Conservation (phyloP, 2,113 vertebrate genomes). For the Sakesphorus luctuosus region DNA sequence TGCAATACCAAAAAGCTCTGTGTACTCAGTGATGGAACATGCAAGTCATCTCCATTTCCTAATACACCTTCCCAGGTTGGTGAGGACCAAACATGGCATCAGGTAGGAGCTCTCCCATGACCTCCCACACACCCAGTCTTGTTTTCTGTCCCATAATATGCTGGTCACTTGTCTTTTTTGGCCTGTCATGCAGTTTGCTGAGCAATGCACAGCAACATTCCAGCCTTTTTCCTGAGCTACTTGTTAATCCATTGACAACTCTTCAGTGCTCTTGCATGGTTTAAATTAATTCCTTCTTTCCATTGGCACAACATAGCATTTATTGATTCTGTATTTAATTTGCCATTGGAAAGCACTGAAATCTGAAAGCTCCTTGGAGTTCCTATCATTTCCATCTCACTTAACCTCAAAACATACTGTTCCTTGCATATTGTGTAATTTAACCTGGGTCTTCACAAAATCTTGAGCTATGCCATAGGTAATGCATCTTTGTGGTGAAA, state of each 20-base stretch:
- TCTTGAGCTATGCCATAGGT: not conserved
- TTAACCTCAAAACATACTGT: not conserved
- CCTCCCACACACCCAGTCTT: rapidly evolving
- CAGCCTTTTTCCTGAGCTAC: not conserved
- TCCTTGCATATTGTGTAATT: not conserved
- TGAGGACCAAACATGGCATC: not conserved
- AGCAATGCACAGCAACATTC: not conserved
- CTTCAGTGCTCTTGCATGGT: not conserved
- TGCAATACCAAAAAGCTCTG: not conserved
- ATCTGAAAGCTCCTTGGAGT: not conserved
- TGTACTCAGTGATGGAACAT: rapidly evolving
- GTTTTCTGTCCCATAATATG: not conserved
- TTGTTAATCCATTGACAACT: not conserved
- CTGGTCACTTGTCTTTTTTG: not conserved
- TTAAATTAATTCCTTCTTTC: not conserved
- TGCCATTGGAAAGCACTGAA: not conserved
- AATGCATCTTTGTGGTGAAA: not conserved
- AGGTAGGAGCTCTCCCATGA: not conserved
- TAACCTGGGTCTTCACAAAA: not conserved
- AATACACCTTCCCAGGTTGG: rapidly evolving
- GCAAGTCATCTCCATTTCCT: not conserved
- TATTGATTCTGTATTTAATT: not conserved
- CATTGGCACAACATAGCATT: not conserved
- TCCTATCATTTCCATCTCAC: not conserved
- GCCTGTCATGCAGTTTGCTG: not conserved